phyloP scores from a whole-genome alignment of 2,888 invertebrate genomes.

The Drosophila demipolita region DNA sequence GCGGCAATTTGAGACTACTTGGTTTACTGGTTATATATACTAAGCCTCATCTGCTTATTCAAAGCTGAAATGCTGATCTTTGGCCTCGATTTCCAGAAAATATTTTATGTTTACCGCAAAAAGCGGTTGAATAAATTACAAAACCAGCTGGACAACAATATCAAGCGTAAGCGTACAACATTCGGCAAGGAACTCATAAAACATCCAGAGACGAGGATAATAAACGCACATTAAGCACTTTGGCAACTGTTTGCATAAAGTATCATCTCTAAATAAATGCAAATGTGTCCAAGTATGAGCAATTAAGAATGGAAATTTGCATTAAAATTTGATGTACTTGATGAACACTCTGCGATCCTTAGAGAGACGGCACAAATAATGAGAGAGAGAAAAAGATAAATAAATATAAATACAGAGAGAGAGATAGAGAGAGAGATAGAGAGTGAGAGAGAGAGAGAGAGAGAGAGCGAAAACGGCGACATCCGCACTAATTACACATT shows the following conservation, averaged over 20 bases:
- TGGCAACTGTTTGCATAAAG: slow-evolving; percentile 19
- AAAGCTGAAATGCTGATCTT: too few species aligned
- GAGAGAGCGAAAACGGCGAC: not conserved
- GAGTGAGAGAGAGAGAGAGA: not conserved
- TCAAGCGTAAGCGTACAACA: not conserved
- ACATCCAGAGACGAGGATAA: not conserved
- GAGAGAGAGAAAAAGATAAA: too few species aligned
- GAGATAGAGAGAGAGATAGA: not conserved
- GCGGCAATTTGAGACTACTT: too few species aligned
- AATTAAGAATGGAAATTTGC: slow-evolving; percentile 80
- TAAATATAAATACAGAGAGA: not conserved
- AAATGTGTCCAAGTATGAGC: slow-evolving; percentile 78
- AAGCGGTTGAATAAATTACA: not conserved
- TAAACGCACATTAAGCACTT: not conserved
- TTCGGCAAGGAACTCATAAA: not conserved
- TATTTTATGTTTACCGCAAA: too few species aligned
- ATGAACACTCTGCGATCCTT: slow-evolving; percentile 21
- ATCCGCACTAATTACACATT: not conserved
- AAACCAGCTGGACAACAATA: not conserved
- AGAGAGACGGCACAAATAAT: too few species aligned
- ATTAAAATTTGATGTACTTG: slow-evolving; percentile 77
- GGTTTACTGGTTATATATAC: too few species aligned
- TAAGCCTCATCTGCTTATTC: too few species aligned
- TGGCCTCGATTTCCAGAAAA: too few species aligned
- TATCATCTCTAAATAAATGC: slow-evolving; percentile 68